phyloP scores from a whole-genome alignment of 2,797 vertebrate species.

The Columba guinea region DNA sequence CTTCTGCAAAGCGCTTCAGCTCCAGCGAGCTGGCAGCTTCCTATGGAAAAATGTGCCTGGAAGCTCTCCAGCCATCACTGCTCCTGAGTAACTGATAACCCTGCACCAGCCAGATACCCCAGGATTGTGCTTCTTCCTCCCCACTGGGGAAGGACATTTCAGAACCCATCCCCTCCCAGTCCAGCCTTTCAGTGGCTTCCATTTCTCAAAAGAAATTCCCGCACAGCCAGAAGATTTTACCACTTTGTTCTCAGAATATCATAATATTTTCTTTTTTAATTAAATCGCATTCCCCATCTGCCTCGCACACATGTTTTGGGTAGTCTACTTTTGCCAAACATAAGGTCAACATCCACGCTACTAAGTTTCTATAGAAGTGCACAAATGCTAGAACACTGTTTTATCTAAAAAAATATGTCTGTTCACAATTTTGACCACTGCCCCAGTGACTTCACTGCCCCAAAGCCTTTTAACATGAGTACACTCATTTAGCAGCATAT shows the following conservation, averaged over 20 bases:
- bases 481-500: conserved; percentile 4
- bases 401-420: conserved; percentile 59
- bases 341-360: conserved; percentile 63
- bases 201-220: conserved; percentile 47
- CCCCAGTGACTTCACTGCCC: conserved; percentile 48
- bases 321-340: conserved; percentile 60
- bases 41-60: conserved; percentile 29
- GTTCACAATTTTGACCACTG: conserved; percentile 46
- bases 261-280: conserved; percentile 65
- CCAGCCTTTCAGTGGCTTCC: conserved; percentile 20
- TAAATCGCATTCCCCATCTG: conserved; percentile 55
- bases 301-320: conserved; percentile 55
- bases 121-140: neutral
- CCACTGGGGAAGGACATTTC: fast-evolving
- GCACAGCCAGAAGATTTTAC: conserved; percentile 33
- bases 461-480: conserved; percentile 28
- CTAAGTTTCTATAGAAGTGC: conserved; percentile 44
- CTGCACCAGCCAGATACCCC: neutral
- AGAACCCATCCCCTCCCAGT: neutral
- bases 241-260: conserved; percentile 52
- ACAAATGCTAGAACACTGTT: neutral
- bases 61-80: neutral
- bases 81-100: conserved; percentile 1
- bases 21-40: neutral
- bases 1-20: neutral